phyloP scores from a whole-genome alignment of 2,113 vertebrate species.

The Neofelis nebulosa region DNA sequence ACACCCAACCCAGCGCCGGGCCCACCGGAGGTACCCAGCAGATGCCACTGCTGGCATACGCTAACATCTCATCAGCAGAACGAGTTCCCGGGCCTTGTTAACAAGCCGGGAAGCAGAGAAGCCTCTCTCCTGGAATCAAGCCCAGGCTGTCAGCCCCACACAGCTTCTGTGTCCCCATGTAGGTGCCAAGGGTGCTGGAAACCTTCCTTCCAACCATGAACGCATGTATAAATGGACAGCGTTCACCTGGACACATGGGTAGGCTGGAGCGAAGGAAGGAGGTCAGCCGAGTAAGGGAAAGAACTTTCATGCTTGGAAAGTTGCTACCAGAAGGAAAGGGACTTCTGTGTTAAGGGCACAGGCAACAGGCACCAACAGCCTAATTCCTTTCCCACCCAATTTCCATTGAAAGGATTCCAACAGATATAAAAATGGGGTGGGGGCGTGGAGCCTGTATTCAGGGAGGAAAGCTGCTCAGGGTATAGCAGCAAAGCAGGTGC shows the following conservation, averaged over 20 bases:
- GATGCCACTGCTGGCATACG: accelerated
- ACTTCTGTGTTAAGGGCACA: neutral
- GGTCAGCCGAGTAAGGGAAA: neutral
- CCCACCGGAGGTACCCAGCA: accelerated
- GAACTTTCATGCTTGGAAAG: neutral
- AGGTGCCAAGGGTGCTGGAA: neutral
- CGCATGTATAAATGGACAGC: accelerated
- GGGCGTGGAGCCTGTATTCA: neutral
- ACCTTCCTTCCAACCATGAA: neutral
- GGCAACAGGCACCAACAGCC: neutral
- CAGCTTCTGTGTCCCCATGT: accelerated
- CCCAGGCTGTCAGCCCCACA: neutral
- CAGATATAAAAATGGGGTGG: neutral
- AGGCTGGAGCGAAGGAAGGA: neutral
- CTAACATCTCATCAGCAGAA: neutral
- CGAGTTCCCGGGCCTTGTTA: neutral
- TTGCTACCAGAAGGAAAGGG: neutral
- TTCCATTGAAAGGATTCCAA: neutral
- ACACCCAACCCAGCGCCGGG: neutral
- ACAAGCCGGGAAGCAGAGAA: neutral
- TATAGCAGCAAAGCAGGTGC: neutral
- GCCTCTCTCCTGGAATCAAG: neutral
- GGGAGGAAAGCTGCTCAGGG: neutral
- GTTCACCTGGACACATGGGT: neutral
- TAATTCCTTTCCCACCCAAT: neutral